Evolutionary conservation across 2,113 vertebrate genomes (phyloP), one percentile per base, ranked within the genome.

Genomic region (Atrichornis clamosus): DNA sequence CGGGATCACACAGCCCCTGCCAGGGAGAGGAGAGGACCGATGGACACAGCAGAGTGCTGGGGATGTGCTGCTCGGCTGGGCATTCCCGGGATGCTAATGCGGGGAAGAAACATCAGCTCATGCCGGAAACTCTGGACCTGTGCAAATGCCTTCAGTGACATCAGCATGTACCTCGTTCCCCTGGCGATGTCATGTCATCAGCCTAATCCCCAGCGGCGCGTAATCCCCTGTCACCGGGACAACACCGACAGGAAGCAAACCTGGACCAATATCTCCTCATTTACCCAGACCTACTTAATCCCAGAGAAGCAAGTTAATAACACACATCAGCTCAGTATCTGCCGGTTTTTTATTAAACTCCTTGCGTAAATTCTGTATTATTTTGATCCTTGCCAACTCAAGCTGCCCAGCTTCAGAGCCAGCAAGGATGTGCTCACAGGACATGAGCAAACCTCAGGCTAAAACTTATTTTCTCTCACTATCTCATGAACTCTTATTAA

Each of bases 241-340:
- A 87, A 78, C 92, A 32, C n/a, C 1, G 13, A 62, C 84, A 56
- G 80, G 76, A 95, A 93, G 83, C 62, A 89, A 93, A 93, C 88
- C 86, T 87, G 95, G 52, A 78, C 78, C 64, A 47, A 15, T 30
- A 84, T 82, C 77, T 84, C 69, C 76, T 87, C 80, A 28, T 92
- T 95, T 90, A 78, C 88, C 73, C 83, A 87, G 64, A 68, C 67
- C 78, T 86, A 67, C 94, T 89, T 96, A 87, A 95, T 92, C 93
- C 90, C 93, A 90, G 88, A 81, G 96, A 89, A 93, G 90, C 88
- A 53, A 93, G 92, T 88, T 96, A 86, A 94, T 95, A 95, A 96
- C 50, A n/a, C 30, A 49, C 79, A 52, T 84, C 84, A 64, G 64
- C 85, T 64, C 90, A 11, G 56, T 89, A 90, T 68, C 90, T 94